Base-by-base conservation (phyloP, 2,797 vertebrate species). In the Periophthalmus magnuspinnatus region DNA sequence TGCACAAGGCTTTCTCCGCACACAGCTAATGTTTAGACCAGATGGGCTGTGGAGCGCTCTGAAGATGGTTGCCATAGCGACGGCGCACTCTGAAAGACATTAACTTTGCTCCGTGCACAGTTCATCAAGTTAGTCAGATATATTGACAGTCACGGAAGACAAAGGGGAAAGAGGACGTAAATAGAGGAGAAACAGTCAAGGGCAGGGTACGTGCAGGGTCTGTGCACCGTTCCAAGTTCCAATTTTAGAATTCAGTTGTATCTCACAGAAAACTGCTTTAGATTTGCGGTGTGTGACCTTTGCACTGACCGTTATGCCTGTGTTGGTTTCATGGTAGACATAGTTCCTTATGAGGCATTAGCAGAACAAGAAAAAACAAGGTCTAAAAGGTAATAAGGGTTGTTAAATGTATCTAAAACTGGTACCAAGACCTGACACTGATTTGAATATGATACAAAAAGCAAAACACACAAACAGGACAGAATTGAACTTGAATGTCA, bases 11-110 rank as follows among this genome's bases (percentile, higher is more conserved):
- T 87, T 86, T 83, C 86, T 89, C 87, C 90, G 85, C 77, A 88
- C 92, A 74, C 84, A 90, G 92, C 89, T 95, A 95, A 96, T 95
- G 93, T 95, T 95, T 93, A 91, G 91, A 95, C 92, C 94, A 96
- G 94, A 95, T 95, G 94, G 86, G 93, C 90, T 93, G 79, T 83
- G 85, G 84, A 85, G 88, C 81, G 77, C 93, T 93, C 93, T 87
- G 93, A 93, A 94, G 93, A 90, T 88, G 92, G 94, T 96, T 86
- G 79, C 94, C 93, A 93, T 95, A 91, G 91, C 90, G 90, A 96
- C 93, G 73, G 70, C 81, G 84, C 73, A 80, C 86, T 90, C 86
- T 89, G 93, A 95, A 94, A 93, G 89, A 93, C 93, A 90, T 92
- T 91, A 91, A 93, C 93, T 93, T 94, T 94, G 88, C 91, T 86